phyloP scores from a whole-genome alignment of 2,888 invertebrate genomes.

The Periphyllus acericola region DNA sequence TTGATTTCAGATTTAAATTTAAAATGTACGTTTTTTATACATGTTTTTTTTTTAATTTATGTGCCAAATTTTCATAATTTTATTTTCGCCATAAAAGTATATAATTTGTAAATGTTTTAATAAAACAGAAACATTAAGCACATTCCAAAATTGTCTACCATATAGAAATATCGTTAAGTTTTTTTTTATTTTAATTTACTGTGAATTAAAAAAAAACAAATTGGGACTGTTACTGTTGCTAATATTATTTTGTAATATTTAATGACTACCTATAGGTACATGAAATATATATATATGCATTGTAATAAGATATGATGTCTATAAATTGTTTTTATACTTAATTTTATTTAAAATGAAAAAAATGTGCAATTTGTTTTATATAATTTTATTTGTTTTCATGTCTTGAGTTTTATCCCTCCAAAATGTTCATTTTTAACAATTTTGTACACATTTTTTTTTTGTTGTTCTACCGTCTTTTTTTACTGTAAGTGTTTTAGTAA shows the following conservation, averaged over 20 bases:
- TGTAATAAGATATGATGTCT: constrained; percentile 57
- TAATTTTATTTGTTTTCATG: constrained; percentile 60
- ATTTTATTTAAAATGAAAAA: constrained; percentile 61
- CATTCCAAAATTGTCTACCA: constrained; percentile 62
- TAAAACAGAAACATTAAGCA: constrained; percentile 48
- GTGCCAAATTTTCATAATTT: constrained; percentile 60
- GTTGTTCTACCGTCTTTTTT: constrained; percentile 58
- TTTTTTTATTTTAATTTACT: constrained; percentile 51
- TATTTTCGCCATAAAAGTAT: constrained; percentile 58
- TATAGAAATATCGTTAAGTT: constrained; percentile 52
- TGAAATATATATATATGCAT: constrained; percentile 55
- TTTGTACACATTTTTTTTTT: constrained; percentile 53
- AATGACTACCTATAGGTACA: constrained; percentile 53
- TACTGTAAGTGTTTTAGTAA: constrained; percentile 59
- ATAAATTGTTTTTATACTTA: constrained; percentile 62
- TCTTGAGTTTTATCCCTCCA: constrained; percentile 61
- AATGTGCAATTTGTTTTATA: constrained; percentile 62
- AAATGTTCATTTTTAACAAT: constrained; percentile 53
- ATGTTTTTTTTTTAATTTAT: constrained; percentile 47
- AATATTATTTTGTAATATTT: constrained; percentile 61
- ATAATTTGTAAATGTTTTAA: constrained; percentile 56
- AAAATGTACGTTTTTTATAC: constrained; percentile 49
- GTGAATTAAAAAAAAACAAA: constrained; percentile 55
- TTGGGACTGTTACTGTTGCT: constrained; percentile 60
- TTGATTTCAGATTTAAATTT: constrained; percentile 55